Conservation (phyloP, 92 coral and sea anemone genomes). For the Zoanthus sociatus region DNA sequence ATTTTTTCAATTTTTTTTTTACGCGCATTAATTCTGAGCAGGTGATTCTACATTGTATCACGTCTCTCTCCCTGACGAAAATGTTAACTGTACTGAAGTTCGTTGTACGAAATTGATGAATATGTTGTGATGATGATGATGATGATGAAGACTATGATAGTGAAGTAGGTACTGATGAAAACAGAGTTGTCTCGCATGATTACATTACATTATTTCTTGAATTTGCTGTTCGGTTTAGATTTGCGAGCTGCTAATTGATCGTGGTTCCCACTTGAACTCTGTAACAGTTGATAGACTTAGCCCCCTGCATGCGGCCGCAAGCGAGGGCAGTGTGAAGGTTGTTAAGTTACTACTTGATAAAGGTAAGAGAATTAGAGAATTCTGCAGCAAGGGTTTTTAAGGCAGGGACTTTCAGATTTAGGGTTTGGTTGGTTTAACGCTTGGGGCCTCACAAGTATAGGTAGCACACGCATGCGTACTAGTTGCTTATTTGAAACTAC, state of each 20-base stretch:
- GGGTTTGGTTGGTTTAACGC: neutral
- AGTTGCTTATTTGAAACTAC: too few relatives aligned
- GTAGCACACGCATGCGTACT: too few relatives aligned
- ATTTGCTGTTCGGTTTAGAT: conserved; percentile 7
- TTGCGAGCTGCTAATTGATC: conserved; percentile 16
- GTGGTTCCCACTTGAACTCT: conserved; percentile 17
- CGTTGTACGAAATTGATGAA: too few relatives aligned
- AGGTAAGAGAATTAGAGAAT: neutral
- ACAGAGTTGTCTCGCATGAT: neutral
- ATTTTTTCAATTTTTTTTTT: too few relatives aligned
- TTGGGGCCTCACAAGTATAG: too few relatives aligned
- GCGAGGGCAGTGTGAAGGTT: neutral
- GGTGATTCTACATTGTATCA: too few relatives aligned
- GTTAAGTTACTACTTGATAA: conserved; percentile 24
- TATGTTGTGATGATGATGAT: neutral
- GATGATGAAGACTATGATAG: neutral
- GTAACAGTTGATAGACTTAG: conserved; percentile 8
- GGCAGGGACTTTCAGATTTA: neutral
- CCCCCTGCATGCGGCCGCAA: conserved; percentile 35
- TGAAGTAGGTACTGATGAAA: neutral
- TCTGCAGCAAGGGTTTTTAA: neutral
- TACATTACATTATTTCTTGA: too few relatives aligned
- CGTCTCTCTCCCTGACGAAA: too few relatives aligned
- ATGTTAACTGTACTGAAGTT: too few relatives aligned
- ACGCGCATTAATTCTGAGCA: too few relatives aligned